These are phyloP conservation scores for Cichlasoma orientale DNA, from an alignment of 2,797 vertebrate species.

Conservation along the genomic window DNA sequence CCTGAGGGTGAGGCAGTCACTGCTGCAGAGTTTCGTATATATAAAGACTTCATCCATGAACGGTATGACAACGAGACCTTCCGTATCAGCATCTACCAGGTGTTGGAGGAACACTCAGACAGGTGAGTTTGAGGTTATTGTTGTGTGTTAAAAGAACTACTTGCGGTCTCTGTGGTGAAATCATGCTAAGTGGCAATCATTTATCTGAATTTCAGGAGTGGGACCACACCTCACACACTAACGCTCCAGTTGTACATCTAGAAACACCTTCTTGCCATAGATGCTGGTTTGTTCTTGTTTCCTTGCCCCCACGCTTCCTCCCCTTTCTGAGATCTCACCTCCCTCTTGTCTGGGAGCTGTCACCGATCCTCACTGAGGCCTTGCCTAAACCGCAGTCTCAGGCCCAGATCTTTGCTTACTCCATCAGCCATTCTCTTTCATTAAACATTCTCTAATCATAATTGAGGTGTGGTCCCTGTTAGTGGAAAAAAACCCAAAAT, in stretches of 20 bases:
- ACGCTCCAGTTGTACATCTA: not conserved
- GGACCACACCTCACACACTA: not conserved
- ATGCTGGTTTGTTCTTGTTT: not conserved
- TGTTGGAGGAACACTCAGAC: slow-evolving; percentile 91
- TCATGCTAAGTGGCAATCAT: no score
- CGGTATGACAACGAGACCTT: slow-evolving; percentile 95
- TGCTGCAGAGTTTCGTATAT: slow-evolving; percentile 95
- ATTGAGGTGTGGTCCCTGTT: not conserved
- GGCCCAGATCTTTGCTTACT: no score
- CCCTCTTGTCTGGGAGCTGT: not conserved
- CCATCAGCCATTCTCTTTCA: not conserved
- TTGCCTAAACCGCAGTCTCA: no score
- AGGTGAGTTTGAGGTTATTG: slow-evolving; percentile 78
- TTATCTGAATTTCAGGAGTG: not conserved
- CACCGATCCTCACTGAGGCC: no score
- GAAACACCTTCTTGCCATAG: not conserved
- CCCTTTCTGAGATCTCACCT: not conserved
- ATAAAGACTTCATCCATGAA: slow-evolving; percentile 94
- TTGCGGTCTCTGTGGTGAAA: no score
- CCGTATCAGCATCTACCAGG: slow-evolving; percentile 94
- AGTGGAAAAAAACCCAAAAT: not conserved
- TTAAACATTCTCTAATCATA: not conserved
- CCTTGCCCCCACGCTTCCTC: not conserved
- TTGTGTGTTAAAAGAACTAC: not conserved
- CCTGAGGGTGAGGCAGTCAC: slow-evolving; percentile 96